phyloP scores from a whole-genome alignment of 1,140 invertebrate species.

The Spodoptera frugiperda region DNA sequence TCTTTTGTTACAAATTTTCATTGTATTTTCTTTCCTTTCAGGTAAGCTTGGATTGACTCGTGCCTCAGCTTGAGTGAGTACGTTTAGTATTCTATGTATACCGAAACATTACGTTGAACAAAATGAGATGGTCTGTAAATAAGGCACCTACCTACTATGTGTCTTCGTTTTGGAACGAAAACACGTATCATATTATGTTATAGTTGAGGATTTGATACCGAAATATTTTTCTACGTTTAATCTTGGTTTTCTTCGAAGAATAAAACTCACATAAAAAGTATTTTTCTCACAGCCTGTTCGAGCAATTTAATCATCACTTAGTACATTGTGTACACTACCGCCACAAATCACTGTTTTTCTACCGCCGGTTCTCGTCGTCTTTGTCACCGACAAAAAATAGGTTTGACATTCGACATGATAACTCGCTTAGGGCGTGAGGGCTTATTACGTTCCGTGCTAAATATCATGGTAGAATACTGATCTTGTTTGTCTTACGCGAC shows the following conservation, averaged over 20 bases:
- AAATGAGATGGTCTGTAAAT: no score
- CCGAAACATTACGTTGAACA: no score
- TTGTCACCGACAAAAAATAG: slow-evolving; percentile 45
- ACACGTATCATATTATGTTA: no score
- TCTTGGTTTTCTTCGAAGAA: no score
- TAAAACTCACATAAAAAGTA: no score
- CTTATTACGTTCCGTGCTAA: slow-evolving; percentile 47
- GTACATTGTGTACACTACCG: not conserved
- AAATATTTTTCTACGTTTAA: no score
- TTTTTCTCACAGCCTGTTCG: no score
- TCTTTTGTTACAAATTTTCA: slow-evolving; percentile 9
- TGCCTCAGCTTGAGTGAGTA: slow-evolving; percentile 7
- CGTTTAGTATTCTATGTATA: not conserved
- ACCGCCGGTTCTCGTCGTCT: slow-evolving; percentile 10
- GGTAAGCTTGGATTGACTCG: slow-evolving; percentile 42
- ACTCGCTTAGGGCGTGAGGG: slow-evolving; percentile 41
- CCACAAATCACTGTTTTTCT: slow-evolving; percentile 38
- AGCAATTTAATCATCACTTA: slow-evolving; percentile 26
- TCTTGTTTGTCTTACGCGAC: slow-evolving; percentile 29
- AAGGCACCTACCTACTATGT: no score
- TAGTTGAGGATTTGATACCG: no score
- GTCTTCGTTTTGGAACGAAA: no score
- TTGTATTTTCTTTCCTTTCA: slow-evolving; percentile 41
- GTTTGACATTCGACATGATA: slow-evolving; percentile 47
- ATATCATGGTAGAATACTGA: slow-evolving; percentile 17